Conservation (phyloP, 2,113 vertebrate species). For the Vulpes ferrilata region DNA sequence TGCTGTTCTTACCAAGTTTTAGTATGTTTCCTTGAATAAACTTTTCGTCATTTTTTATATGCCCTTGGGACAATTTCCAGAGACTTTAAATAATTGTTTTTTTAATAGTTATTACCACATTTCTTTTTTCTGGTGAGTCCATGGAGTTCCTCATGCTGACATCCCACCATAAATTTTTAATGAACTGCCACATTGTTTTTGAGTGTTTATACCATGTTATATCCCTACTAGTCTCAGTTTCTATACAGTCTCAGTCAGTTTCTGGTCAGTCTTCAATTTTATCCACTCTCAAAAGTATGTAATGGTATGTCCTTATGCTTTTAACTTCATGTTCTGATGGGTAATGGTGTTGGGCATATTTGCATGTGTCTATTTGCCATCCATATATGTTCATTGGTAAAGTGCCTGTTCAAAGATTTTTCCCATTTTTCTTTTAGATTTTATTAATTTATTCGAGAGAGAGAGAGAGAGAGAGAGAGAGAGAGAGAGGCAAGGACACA, state of each 20-base stretch:
- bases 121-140: background rate
- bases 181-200: background rate
- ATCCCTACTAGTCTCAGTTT: background rate
- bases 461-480: no score
- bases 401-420: background rate
- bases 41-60: background rate
- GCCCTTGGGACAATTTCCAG: conserved; percentile 13
- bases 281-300: background rate
- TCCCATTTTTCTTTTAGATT: background rate
- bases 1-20: background rate
- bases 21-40: background rate
- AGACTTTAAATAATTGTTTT: background rate
- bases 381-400: background rate
- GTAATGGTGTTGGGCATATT: background rate
- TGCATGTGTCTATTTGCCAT: background rate
- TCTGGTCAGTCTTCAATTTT: background rate
- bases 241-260: background rate
- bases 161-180: background rate
- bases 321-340: background rate
- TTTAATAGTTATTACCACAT: background rate
- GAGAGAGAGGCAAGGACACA: no score
- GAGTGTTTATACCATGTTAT: background rate
- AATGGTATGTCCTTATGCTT: background rate
- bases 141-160: background rate
- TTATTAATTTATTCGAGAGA: no score